These are phyloP conservation scores for Hydrotaea diabolus DNA, from an alignment of 2,888 invertebrate genomes.

Conservation along the genomic window DNA sequence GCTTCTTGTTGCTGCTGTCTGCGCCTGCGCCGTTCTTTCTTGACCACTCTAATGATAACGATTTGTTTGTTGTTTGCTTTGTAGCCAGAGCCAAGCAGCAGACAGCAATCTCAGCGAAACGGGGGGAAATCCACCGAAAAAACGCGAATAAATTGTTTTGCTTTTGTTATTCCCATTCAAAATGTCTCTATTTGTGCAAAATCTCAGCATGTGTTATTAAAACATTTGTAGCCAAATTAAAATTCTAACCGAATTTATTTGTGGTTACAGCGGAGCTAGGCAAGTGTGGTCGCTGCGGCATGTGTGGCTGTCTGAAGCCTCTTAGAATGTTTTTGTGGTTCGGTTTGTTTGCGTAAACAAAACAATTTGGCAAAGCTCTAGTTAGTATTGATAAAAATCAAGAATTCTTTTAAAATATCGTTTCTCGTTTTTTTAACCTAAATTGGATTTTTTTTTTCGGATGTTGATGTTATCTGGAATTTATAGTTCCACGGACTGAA, in stretches of 20 bases:
- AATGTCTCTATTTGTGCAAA: slow-evolving; percentile 63
- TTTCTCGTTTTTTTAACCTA: too few relatives aligned
- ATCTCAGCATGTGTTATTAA: slow-evolving; percentile 61
- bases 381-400: slow-evolving; percentile 55
- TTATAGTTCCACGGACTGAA: too few relatives aligned
- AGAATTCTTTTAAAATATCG: neutral
- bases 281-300: neutral
- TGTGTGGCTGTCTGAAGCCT: neutral
- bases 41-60: slow-evolving; percentile 67
- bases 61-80: slow-evolving; percentile 59
- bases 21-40: slow-evolving; percentile 25
- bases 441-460: too few relatives aligned
- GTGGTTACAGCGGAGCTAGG: neutral
- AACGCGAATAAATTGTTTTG: slow-evolving; percentile 55
- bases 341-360: neutral
- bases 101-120: slow-evolving; percentile 27
- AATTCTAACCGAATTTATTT: slow-evolving; percentile 64
- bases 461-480: too few relatives aligned
- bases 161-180: slow-evolving; percentile 27
- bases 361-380: slow-evolving; percentile 61
- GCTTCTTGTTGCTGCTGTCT: slow-evolving; percentile 23
- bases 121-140: neutral
- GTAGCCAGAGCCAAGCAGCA: slow-evolving; percentile 45
- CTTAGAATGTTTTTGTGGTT: slow-evolving; percentile 46
- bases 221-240: slow-evolving; percentile 65